Conservation (phyloP, 2,797 vertebrate genomes). For the Phataginus tricuspis region DNA sequence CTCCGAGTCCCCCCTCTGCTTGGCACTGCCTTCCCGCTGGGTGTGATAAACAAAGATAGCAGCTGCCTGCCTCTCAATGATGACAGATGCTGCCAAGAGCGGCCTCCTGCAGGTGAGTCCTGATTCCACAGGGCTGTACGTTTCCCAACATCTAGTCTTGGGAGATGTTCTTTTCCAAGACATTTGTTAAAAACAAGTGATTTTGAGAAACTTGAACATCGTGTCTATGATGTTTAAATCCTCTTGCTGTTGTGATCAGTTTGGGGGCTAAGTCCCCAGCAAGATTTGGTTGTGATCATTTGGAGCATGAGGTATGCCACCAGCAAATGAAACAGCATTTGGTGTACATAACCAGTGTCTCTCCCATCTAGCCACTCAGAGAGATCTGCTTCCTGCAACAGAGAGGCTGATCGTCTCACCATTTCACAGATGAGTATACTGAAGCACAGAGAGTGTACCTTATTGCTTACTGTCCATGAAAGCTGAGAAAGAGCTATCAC, state of each 20-base stretch:
- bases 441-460: rapidly evolving
- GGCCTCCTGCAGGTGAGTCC: not conserved
- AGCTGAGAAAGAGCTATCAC: not conserved
- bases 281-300: not conserved
- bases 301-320: not conserved
- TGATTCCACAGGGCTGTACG: not conserved
- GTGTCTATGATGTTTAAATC: not conserved
- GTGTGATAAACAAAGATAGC: not conserved
- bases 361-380: not conserved
- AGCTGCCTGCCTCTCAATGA: not conserved
- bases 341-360: not conserved
- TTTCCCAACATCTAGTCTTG: not conserved
- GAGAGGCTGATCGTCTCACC: not conserved
- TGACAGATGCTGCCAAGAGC: not conserved
- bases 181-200: not conserved
- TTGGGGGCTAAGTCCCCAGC: not conserved
- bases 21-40: not conserved
- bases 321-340: not conserved
- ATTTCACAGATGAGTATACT: not conserved
- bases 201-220: not conserved
- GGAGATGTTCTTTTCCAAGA: not conserved
- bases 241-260: not conserved
- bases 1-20: not conserved
- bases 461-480: not conserved
- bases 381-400: not conserved